Evolutionary conservation across 2,888 invertebrate genomes (phyloP), one percentile per base, ranked within the genome.

Genomic region (Hypena proboscidalis): DNA sequence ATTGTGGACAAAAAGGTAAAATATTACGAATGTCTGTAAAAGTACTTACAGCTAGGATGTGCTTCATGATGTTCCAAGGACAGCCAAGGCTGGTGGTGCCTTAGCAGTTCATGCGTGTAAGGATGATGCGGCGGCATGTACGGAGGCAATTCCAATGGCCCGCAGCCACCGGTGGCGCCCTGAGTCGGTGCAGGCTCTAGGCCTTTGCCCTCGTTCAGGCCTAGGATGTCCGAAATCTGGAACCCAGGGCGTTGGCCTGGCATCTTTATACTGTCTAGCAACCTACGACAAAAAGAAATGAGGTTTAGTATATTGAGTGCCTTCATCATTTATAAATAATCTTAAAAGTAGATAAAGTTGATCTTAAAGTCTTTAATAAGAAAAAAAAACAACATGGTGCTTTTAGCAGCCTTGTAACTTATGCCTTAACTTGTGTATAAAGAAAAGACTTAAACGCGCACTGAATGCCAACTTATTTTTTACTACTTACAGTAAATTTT

Each of bases 181-280:
- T 75, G 83, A 11, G 83, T 72, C 3, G 83, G 66, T 5, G 86
- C 64, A 1, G 80, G 71, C 63, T 91, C 92, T 57, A 91, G 70
- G 19, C 83, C 81, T 58, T 90, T 83, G 53, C 92, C 92, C 62
- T 96, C 96, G 72, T 97, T 97, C 67, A 98, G 92, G 67, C 98
- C 97, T 72, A 98, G 92, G 73, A 98, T 98, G 82, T 98, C 98
- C 67, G 97, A 96, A 71, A 98, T 98, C 74, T 97, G 97, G 85
- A 98, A 98, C 48, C 97, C 96, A 0, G 96, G 93, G 64, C 95
- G 92, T 72, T 95, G 95, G 36, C 94, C 94, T 0, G 95, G 95
- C 92, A 95, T 94, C 85, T 95, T 95, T 93, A 95, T 95, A 67
- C 94, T 95, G 80, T 97, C 97, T 78, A 97, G 87, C 47, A 97